Conservation (phyloP, 2,797 vertebrate species). For the Melanitta fusca region DNA sequence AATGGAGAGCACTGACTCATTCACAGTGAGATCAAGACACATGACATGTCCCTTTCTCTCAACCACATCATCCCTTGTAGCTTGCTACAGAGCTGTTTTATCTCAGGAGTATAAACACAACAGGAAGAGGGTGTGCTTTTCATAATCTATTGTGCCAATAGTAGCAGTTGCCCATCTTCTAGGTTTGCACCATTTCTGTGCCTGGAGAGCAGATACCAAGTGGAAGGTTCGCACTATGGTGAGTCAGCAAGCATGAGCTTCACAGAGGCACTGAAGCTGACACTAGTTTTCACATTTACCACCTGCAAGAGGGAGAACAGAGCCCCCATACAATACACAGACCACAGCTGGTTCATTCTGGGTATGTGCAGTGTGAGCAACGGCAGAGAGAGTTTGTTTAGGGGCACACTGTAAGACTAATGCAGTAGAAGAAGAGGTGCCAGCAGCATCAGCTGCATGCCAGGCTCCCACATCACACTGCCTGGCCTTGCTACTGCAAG, state of each 20-base stretch:
- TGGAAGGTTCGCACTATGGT: background rate
- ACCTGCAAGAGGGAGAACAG: background rate
- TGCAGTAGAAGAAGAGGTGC: background rate
- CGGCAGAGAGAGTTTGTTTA: background rate
- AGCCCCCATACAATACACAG: fast-evolving
- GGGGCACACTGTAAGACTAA: fast-evolving
- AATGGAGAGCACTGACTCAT: background rate
- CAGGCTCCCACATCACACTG: background rate
- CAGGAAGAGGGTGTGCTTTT: background rate
- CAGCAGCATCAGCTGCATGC: background rate
- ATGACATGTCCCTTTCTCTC: background rate
- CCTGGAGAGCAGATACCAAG: background rate
- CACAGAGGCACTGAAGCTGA: background rate
- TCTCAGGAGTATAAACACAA: background rate
- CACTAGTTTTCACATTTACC: background rate
- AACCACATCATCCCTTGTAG: background rate
- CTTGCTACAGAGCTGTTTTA: background rate
- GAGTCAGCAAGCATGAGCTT: background rate
- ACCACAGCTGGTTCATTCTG: background rate
- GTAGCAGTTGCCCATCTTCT: background rate
- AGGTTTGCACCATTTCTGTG: background rate
- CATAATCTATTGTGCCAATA: background rate
- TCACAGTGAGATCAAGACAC: fast-evolving
- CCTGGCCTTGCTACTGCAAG: background rate
- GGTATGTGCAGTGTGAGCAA: background rate